Evolutionary conservation across 2,888 invertebrate species (phyloP).

Genomic region (Rhabditophanes sp.): DNA sequence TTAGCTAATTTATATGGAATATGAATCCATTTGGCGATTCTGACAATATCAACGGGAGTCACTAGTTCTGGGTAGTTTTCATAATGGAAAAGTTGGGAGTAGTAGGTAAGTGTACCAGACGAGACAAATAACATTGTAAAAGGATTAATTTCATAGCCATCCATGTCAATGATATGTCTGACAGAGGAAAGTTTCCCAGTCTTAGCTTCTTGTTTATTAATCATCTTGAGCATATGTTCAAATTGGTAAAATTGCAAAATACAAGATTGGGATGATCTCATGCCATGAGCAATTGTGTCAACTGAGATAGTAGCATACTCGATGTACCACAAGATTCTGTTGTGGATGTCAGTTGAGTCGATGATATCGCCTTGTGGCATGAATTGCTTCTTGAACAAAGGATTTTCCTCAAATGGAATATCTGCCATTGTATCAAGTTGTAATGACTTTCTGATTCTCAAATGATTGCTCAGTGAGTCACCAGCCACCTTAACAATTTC

Average conservation of each 20-base stretch:
- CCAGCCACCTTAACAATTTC: constrained; percentile 35
- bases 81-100: constrained; percentile 42
- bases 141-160: constrained; percentile 40
- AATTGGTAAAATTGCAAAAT: constrained; percentile 42
- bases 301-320: constrained; percentile 41
- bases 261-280: constrained; percentile 32
- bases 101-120: constrained; percentile 40
- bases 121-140: constrained; percentile 42
- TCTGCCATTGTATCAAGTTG: constrained; percentile 27
- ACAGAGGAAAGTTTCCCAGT: constrained; percentile 34
- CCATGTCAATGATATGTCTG: constrained; percentile 38
- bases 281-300: constrained; percentile 38
- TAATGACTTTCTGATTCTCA: constrained; percentile 33
- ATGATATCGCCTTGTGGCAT: constrained; percentile 34
- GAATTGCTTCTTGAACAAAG: constrained; percentile 25
- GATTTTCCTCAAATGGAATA: constrained; percentile 35
- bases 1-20: constrained; percentile 36
- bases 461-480: constrained; percentile 36
- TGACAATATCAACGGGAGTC: constrained; percentile 36
- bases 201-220: constrained; percentile 37
- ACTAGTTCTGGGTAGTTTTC: constrained; percentile 43
- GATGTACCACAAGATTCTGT: constrained; percentile 40
- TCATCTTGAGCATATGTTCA: constrained; percentile 37
- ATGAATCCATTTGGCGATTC: constrained; percentile 42
- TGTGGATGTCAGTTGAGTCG: constrained; percentile 20